phyloP scores from a whole-genome alignment of 2,113 vertebrate species.

The Chamaetylas fuelleborni region DNA sequence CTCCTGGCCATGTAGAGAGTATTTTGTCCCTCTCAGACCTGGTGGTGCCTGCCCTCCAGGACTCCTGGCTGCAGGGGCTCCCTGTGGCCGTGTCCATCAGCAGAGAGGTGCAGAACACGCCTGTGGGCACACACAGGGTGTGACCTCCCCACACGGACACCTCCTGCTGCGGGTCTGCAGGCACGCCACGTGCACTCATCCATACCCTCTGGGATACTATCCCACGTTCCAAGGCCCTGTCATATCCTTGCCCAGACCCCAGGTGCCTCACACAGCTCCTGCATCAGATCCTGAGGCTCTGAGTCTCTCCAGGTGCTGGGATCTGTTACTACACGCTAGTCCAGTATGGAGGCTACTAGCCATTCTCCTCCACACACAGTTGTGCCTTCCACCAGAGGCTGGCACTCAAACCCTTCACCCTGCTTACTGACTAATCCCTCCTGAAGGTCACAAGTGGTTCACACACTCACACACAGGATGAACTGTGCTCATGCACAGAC shows the following conservation, averaged over 20 bases:
- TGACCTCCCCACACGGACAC: fast-evolving
- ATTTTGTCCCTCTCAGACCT: neutral
- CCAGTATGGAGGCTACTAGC: neutral
- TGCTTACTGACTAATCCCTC: neutral
- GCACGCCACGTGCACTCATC: neutral
- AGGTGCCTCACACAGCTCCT: neutral
- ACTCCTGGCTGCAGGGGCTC: neutral
- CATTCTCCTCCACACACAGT: neutral
- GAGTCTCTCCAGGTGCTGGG: neutral
- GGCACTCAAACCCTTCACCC: neutral
- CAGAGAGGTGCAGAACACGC: neutral
- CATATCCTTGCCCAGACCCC: neutral
- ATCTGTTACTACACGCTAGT: neutral
- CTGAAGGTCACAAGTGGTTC: neutral
- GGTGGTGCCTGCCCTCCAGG: too few species aligned
- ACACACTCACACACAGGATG: neutral
- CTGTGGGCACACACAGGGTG: neutral
- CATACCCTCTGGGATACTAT: too few species aligned
- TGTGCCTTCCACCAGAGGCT: neutral
- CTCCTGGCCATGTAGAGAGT: neutral
- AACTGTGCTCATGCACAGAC: neutral
- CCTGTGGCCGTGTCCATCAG: neutral
- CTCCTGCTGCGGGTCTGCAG: neutral
- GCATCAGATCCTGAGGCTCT: neutral
- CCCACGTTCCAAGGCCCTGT: neutral